These are phyloP conservation scores for Actinia tenebrosa DNA, from an alignment of 64 coral and sea anemone species.

Conservation along the genomic window DNA sequence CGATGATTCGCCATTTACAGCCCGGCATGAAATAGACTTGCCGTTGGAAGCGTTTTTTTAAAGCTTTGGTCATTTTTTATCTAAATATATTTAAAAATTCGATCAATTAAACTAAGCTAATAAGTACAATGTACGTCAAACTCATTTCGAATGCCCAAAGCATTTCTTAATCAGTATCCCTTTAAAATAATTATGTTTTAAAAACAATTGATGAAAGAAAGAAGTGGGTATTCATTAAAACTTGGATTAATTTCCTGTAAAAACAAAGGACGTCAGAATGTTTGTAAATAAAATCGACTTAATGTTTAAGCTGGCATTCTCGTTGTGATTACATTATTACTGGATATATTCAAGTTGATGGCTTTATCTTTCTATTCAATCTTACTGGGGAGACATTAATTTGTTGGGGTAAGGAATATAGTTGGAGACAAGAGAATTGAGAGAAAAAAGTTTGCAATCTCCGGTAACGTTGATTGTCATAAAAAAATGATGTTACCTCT, in stretches of 20 bases:
- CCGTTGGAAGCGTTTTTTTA: no score
- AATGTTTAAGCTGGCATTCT: not conserved
- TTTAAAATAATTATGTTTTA: not conserved
- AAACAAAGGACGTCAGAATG: not conserved
- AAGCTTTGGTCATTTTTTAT: no score
- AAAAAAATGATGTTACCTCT: no score
- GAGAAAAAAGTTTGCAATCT: not conserved
- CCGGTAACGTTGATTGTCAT: not conserved
- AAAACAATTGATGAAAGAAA: not conserved
- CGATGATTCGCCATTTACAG: no score
- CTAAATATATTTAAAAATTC: no score
- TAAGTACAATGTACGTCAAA: not conserved
- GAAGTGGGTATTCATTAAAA: not conserved
- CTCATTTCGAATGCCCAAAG: not conserved
- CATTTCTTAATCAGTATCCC: not conserved
- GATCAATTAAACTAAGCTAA: not conserved
- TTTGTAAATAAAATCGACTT: conserved; percentile 4
- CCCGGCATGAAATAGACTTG: no score
- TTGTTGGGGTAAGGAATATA: not conserved
- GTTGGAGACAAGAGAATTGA: not conserved
- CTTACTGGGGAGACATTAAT: not conserved
- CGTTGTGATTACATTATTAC: not conserved
- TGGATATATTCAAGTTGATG: not conserved
- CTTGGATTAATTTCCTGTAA: not conserved
- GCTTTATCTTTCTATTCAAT: not conserved